Percentiles rank a stretch among this genome's conserved stretches.
phyloP scores from a whole-genome alignment of 23 tunicate species.

The Botrylloides violaceus region DNA sequence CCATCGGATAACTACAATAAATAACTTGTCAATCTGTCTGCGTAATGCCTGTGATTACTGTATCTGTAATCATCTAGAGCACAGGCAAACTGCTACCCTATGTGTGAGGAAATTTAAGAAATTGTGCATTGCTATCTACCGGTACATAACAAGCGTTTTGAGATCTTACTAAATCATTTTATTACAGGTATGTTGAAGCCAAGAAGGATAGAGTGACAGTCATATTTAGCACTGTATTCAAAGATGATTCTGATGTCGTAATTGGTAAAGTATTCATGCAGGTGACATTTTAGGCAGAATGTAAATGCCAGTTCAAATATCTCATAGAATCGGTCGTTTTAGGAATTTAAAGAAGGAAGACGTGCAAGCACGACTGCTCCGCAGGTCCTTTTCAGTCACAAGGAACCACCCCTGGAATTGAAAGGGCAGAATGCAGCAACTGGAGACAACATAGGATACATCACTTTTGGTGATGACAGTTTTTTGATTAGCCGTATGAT shows the following conservation, averaged over 20 bases:
- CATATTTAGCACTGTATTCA: slow-evolving; percentile 90
- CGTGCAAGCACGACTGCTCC: slow-evolving; percentile 90
- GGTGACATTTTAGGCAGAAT: neutral
- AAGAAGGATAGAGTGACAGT: slow-evolving; percentile 98
- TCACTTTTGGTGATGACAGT: slow-evolving; percentile 61
- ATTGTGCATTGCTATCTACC: too few species aligned
- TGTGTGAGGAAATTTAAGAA: too few species aligned
- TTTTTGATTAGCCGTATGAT: too few species aligned
- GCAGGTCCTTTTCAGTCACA: slow-evolving; percentile 82
- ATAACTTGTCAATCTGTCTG: too few species aligned
- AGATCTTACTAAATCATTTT: too few species aligned
- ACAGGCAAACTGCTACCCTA: too few species aligned
- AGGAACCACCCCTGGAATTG: slow-evolving; percentile 92
- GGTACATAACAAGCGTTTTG: too few species aligned
- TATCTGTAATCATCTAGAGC: too few species aligned
- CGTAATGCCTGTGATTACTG: too few species aligned
- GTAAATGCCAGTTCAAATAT: neutral
- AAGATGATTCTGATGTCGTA: slow-evolving; percentile 88
- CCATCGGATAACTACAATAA: too few species aligned
- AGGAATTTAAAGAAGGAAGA: slow-evolving; percentile 95
- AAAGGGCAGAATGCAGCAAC: slow-evolving; percentile 69
- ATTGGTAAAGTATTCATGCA: slow-evolving; percentile 98
- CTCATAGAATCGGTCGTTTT: neutral
- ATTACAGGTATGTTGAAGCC: slow-evolving; percentile 77
- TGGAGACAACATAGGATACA: slow-evolving; percentile 96